Conservation (phyloP, 2,113 vertebrate species). For the Hippopotamus amphibius region DNA sequence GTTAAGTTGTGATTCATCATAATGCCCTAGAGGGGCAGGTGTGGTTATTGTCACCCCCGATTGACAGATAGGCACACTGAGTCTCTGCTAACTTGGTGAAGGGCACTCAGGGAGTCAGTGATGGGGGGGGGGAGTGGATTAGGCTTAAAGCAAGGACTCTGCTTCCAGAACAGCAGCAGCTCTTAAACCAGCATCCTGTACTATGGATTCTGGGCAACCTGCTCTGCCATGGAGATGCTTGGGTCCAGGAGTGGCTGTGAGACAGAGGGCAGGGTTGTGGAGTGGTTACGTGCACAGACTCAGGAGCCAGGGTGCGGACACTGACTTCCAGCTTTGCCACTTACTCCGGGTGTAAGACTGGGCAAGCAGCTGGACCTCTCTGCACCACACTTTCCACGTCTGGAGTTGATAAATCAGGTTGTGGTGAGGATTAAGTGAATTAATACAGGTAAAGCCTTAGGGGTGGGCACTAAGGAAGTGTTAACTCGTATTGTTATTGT, state of each 20-base stretch:
- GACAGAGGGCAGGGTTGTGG: accelerated
- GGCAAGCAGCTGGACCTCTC: not conserved
- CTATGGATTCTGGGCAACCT: not conserved
- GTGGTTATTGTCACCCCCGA: too few species aligned
- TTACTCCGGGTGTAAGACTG: not conserved
- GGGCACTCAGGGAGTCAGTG: accelerated
- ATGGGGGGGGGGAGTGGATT: not conserved
- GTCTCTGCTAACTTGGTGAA: not conserved
- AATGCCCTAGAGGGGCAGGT: not conserved
- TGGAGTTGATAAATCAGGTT: not conserved
- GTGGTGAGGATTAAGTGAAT: not conserved
- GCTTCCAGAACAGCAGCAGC: not conserved
- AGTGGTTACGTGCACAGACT: not conserved
- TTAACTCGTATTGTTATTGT: not conserved
- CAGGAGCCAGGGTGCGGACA: not conserved
- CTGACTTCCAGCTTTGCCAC: not conserved
- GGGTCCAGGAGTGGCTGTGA: accelerated
- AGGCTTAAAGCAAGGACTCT: not conserved
- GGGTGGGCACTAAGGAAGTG: not conserved
- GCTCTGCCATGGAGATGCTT: accelerated
- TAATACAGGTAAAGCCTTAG: not conserved
- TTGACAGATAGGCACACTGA: not conserved
- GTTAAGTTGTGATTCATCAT: not conserved
- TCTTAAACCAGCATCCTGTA: too few species aligned
- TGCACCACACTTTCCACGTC: not conserved